These are phyloP conservation scores for Nomada fabriciana DNA, from an alignment of 2,888 invertebrate species.

Conservation along the genomic window DNA sequence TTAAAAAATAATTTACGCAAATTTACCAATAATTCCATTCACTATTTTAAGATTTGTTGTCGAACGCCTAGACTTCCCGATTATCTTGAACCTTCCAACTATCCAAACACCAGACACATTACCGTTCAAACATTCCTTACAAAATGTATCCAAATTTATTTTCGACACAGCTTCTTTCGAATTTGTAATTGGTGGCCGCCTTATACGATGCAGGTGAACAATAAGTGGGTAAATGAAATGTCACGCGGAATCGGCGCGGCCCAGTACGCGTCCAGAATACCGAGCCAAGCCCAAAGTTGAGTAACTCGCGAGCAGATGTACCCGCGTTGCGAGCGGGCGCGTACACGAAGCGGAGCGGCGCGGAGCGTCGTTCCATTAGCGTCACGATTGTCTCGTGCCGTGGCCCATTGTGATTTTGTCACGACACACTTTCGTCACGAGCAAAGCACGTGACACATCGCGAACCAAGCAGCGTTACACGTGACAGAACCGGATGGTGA, in stretches of 20 bases:
- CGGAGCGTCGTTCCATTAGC: conserved; percentile 41
- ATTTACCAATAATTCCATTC: no score
- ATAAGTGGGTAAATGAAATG: not conserved
- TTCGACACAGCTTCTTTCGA: no score
- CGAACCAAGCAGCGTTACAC: conserved; percentile 3
- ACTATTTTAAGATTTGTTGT: no score
- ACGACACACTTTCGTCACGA: conserved; percentile 69
- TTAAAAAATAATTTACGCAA: no score
- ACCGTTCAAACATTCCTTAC: no score
- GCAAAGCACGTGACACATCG: conserved; percentile 48
- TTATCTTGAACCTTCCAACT: no score
- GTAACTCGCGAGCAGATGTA: conserved; percentile 1
- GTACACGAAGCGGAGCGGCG: not conserved
- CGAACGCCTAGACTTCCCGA: no score
- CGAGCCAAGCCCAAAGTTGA: conserved; percentile 8
- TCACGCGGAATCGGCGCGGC: not conserved
- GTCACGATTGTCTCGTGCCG: conserved; percentile 55
- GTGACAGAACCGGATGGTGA: conserved; percentile 2
- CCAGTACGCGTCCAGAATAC: no score
- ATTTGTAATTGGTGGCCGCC: no score
- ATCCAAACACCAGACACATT: no score
- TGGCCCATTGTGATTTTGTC: conserved; percentile 60
- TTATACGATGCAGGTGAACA: no score
- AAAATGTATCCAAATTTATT: no score
- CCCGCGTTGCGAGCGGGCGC: not conserved